Conservation (phyloP, 2,888 invertebrate genomes). For the Kuschelorhynchus macadamiae region DNA sequence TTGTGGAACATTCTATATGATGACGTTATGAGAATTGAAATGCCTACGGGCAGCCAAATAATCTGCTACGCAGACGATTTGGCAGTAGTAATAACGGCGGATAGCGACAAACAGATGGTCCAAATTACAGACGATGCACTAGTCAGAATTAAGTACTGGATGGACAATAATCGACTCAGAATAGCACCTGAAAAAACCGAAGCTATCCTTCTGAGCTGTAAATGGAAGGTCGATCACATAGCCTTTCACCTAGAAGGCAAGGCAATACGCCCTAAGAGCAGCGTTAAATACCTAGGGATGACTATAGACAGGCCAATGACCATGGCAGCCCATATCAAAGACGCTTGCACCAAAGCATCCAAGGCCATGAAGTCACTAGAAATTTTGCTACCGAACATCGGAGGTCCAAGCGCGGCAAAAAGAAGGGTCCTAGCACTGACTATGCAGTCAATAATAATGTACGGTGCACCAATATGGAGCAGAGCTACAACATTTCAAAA, state of each 20-base stretch:
- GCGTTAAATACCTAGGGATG: slow-evolving; percentile 42
- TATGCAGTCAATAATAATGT: neutral
- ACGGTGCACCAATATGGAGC: neutral
- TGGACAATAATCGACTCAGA: slow-evolving; percentile 2
- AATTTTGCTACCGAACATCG: neutral
- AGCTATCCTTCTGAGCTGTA: neutral
- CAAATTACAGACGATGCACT: neutral
- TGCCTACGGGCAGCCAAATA: neutral
- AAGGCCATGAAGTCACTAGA: neutral
- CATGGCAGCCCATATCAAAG: neutral
- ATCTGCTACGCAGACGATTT: slow-evolving; percentile 44
- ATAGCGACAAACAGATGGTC: neutral
- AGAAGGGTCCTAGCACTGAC: too few relatives aligned
- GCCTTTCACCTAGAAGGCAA: too few relatives aligned
- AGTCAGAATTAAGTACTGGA: neutral
- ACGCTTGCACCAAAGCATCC: neutral
- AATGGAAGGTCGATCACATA: neutral
- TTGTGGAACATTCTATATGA: slow-evolving; percentile 44
- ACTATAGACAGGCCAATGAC: neutral
- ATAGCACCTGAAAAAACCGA: slow-evolving; percentile 14
- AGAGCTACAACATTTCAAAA: too few relatives aligned
- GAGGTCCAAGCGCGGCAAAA: too few relatives aligned
- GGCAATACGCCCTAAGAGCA: neutral
- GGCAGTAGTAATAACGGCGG: slow-evolving; percentile 12
- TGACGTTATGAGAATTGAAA: slow-evolving; percentile 10